Conservation (phyloP, 2,113 vertebrate species). For the Regulus satrapa region DNA sequence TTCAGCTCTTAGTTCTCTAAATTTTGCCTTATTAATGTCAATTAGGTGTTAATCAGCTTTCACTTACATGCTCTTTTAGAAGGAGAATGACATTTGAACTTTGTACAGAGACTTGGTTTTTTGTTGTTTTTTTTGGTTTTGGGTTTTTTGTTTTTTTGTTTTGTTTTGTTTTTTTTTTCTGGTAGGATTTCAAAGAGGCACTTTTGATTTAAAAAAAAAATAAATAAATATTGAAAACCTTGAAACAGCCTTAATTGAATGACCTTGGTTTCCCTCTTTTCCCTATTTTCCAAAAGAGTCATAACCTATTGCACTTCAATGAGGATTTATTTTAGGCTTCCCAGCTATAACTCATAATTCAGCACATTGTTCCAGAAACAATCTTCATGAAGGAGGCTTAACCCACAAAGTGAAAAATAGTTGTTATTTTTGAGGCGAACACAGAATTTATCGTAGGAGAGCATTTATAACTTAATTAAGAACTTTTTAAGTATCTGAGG, state of each 20-base stretch:
- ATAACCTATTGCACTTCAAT: not conserved
- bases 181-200: not conserved
- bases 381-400: not conserved
- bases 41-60: not conserved
- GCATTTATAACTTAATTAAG: not conserved
- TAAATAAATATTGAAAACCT: too few species aligned
- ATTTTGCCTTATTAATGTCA: not conserved
- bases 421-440: not conserved
- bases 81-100: not conserved
- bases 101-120: not conserved
- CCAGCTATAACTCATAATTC: not conserved
- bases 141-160: too few species aligned
- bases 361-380: not conserved
- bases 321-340: conserved; percentile 9
- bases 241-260: not conserved
- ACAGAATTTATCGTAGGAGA: not conserved
- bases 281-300: not conserved
- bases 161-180: not conserved
- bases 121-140: too few species aligned
- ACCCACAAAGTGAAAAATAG: not conserved
- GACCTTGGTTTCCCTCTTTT: not conserved
- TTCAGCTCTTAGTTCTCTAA: not conserved
- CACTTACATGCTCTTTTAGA: not conserved
- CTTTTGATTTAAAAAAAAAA: not conserved
- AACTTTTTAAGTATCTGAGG: not conserved